phyloP scores from a whole-genome alignment of 1,140 invertebrate species.

The Gonioctena quinquepunctata region DNA sequence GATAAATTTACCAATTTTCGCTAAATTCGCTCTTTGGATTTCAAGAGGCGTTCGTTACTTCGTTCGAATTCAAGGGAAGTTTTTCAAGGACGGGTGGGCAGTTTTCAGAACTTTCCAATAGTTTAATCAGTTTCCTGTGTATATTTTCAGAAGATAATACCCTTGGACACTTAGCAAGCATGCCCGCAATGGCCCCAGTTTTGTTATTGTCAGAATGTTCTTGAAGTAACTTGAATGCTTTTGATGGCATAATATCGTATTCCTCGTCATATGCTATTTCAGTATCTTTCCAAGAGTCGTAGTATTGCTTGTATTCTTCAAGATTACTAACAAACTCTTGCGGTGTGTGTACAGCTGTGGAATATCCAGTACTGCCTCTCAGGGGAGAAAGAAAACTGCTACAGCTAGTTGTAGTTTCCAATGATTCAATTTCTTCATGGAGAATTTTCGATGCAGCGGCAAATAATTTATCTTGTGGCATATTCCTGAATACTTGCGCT shows the following conservation, averaged over 20 bases:
- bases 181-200: conserved; percentile 48
- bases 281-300: conserved; percentile 62
- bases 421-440: conserved; percentile 58
- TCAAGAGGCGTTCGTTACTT: conserved; percentile 50
- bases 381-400: conserved; percentile 42
- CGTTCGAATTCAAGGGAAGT: conserved; percentile 37
- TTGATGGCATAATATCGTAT: conserved; percentile 60
- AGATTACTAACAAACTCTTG: conserved; percentile 54
- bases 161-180: conserved; percentile 59
- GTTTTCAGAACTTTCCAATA: conserved; percentile 34
- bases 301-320: conserved; percentile 63
- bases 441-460: conserved; percentile 61
- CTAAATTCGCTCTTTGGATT: conserved; percentile 38
- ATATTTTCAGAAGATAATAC: conserved; percentile 63
- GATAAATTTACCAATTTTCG: conserved; percentile 33
- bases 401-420: conserved; percentile 50
- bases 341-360: conserved; percentile 55
- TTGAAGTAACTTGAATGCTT: conserved; percentile 58
- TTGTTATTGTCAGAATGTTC: conserved; percentile 48
- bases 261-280: conserved; percentile 43
- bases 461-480: conserved; percentile 62
- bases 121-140: conserved; percentile 54
- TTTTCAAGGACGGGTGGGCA: conserved; percentile 29
- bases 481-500: conserved; percentile 58
- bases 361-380: conserved; percentile 45